Base-by-base conservation (phyloP, 2,888 invertebrate genomes). In the Galerucella nymphaeae region DNA sequence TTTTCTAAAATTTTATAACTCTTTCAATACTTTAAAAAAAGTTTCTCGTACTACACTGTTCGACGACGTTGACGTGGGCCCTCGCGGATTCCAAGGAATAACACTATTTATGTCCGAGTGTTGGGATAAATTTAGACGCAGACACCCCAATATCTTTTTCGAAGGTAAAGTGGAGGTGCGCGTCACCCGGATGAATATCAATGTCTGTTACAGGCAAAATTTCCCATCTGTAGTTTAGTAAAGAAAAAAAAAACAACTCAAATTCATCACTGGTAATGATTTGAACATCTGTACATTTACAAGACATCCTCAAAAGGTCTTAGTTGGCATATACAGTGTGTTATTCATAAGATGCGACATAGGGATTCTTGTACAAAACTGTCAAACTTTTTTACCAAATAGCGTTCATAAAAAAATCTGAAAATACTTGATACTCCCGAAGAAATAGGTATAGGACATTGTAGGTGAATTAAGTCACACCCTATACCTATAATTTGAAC, bases 101-200 rank as follows among this genome's bases (percentile, higher is more conserved):
- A 68, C 18, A 65, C 67, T 68, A 67, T 68, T 72, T 68, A 68
- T 55, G 72, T 72, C 67, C 63, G 57, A 64, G 55, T 66, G 57
- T 38, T 45, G 66, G 57, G 67, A 58, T 72, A 72, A 68, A 68
- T 72, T 72, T 72, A 72, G 64, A 63, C 68, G 50, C 72, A 72
- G 72, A 72, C 72, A 72, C 72, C 71, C 71, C 59, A 71, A 67
- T 67, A 63, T 63, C 55, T 67, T 62, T 30, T 71, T 42, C 59
- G 23, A 45, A 45, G 66, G 57, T 57, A 57, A 38, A 62, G 62
- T 71, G 18, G 57, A 23, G 58, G 23, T 50, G 14, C 53, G 10
- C 18, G 53, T 53, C 18, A 18, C 9, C 18, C 53, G 16, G n/a
- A 18, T 53, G 53, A 16, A 53, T 16, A 53, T 53, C 53, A 48